Conservation (phyloP, 2,797 vertebrate species). For the Knipowitschia caucasica region DNA sequence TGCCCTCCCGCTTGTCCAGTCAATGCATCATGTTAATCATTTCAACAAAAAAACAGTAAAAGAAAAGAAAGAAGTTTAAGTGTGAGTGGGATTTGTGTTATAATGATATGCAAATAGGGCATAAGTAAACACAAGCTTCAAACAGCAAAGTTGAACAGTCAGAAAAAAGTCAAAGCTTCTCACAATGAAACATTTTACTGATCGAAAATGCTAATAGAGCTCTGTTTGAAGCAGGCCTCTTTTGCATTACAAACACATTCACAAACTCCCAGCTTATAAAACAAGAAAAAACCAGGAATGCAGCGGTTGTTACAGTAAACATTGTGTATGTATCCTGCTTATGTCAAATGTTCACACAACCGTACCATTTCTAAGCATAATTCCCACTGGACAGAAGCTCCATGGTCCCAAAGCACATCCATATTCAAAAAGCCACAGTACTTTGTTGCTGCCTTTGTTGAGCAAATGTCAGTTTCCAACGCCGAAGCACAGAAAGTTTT, state of each 20-base stretch:
- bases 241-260: slow-evolving; percentile 88
- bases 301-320: slow-evolving; percentile 31
- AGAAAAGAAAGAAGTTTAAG: neutral
- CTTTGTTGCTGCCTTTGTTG: slow-evolving; percentile 63
- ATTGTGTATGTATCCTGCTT: slow-evolving; percentile 22
- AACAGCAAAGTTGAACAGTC: slow-evolving; percentile 14
- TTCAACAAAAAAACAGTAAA: neutral
- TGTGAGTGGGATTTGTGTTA: neutral
- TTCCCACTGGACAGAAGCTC: slow-evolving; percentile 49
- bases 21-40: neutral
- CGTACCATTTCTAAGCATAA: slow-evolving; percentile 51
- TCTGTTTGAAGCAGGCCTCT: slow-evolving; percentile 83
- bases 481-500: slow-evolving; percentile 37
- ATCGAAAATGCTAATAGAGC: slow-evolving; percentile 85
- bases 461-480: slow-evolving; percentile 48
- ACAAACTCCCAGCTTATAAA: slow-evolving; percentile 49
- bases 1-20: neutral
- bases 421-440: slow-evolving; percentile 77
- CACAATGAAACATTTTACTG: slow-evolving; percentile 71
- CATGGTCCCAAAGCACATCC: slow-evolving; percentile 79
- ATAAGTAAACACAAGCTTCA: slow-evolving; percentile 8
- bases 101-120: slow-evolving; percentile 5
- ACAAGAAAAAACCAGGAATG: slow-evolving; percentile 43
- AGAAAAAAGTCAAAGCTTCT: slow-evolving; percentile 51
- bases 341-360: slow-evolving; percentile 31